phyloP scores from a whole-genome alignment of 1,140 invertebrate species.

The Coelopa frigida region DNA sequence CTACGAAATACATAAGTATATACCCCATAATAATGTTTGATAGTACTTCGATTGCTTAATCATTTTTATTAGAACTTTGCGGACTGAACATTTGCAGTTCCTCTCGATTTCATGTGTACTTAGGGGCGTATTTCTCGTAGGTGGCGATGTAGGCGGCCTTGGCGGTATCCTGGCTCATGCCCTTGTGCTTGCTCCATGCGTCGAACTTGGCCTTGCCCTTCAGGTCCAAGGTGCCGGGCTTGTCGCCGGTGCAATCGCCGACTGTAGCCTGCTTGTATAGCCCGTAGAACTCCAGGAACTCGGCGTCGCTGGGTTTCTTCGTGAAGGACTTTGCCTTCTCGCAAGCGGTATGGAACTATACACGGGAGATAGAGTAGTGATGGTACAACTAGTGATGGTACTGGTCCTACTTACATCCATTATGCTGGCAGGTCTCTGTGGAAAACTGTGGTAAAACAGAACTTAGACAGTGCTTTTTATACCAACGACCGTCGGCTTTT shows the following conservation, averaged over 20 bases:
- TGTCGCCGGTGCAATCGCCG: conserved; percentile 58
- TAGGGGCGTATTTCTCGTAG: conserved; percentile 56
- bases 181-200: conserved; percentile 79
- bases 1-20: too few species aligned
- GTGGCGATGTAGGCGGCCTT: conserved; percentile 76
- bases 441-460: too few species aligned
- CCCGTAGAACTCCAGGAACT: conserved; percentile 79
- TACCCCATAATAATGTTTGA: too few species aligned
- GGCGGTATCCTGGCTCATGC: conserved; percentile 67
- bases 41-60: too few species aligned
- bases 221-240: conserved; percentile 53
- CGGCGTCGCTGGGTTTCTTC: conserved; percentile 69
- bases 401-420: too few species aligned
- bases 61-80: too few species aligned
- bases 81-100: too few species aligned
- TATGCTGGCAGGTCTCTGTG: too few species aligned
- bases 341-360: conserved; percentile 75
- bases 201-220: conserved; percentile 97
- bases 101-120: conserved; percentile 30
- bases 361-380: too few species aligned
- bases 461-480: too few species aligned
- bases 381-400: too few species aligned
- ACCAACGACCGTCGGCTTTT: too few species aligned
- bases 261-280: conserved; percentile 81
- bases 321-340: conserved; percentile 73